Conservation (phyloP, 2,888 invertebrate species). For the Oscheius sp. region DNA sequence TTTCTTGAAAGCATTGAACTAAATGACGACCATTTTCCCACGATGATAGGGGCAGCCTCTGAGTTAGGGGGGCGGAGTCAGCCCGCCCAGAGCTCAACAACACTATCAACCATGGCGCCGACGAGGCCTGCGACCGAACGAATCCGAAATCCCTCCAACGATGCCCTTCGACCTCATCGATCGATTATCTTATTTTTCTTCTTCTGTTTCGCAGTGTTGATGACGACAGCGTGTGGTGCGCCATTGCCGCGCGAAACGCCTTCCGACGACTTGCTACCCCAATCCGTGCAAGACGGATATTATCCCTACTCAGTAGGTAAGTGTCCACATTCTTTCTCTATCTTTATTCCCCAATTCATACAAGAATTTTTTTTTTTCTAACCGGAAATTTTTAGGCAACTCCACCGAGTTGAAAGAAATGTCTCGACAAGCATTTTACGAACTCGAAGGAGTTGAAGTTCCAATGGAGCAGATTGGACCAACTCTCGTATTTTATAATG, state of each 20-base stretch:
- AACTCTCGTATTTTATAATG: not conserved
- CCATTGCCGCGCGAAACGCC: conserved; percentile 29
- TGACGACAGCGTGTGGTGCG: conserved; percentile 16
- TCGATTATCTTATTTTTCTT: conserved; percentile 18
- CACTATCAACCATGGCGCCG: conserved; percentile 23
- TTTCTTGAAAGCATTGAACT: no score
- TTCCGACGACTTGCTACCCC: conserved; percentile 27
- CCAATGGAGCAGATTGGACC: conserved; percentile 9
- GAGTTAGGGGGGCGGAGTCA: conserved; percentile 31
- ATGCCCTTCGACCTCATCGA: conserved; percentile 30
- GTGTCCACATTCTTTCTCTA: conserved; percentile 7
- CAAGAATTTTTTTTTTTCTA: not conserved
- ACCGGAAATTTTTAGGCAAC: conserved; percentile 12
- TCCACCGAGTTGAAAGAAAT: conserved; percentile 21
- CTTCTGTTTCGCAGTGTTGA: conserved; percentile 7
- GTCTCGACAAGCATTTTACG: conserved; percentile 19
- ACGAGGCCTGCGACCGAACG: conserved; percentile 29
- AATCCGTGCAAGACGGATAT: conserved; percentile 40
- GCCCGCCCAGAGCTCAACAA: conserved; percentile 18
- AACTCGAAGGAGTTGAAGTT: conserved; percentile 17
- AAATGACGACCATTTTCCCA: conserved; percentile 27
- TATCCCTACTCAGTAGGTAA: conserved; percentile 39
- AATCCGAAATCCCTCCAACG: conserved; percentile 24
- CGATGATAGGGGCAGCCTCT: conserved; percentile 28
- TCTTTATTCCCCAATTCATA: not conserved